Base-by-base conservation (phyloP, 92 coral and sea anemone species). In the Phenganax subtilis region DNA sequence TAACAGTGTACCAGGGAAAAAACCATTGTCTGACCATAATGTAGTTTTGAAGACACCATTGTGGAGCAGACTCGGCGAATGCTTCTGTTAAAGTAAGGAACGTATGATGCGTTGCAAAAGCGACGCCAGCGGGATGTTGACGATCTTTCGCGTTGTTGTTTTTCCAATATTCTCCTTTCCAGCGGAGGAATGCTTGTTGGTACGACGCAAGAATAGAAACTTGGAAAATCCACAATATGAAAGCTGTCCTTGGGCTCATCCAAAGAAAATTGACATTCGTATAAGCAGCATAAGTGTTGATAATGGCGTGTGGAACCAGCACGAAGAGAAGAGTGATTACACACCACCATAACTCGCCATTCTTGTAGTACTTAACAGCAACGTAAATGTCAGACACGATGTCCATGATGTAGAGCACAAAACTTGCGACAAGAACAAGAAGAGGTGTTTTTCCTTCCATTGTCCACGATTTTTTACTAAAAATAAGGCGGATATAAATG, bases 31-130 rank as follows among this genome's bases (percentile, higher is more conserved):
- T 47, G 54, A 76, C 83, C 90, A 93, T 86, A 72, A 93, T 90
- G 61, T 88, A 93, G 9, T 88, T 86, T 77, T 93, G 98, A 11
- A 93, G 87, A 25, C 92, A 93, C 51, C 92, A 84, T 74, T 93
- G 98, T 0, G 98, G 98, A 0, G 98, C 98, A 7, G 98, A 93
- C 75, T 93, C 97, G 17, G 92, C 58, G 74, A 90, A 91, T 8
- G 97, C 90, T 87, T 93, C 97, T 30, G 73, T 53, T 10, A 68
- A 53, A 37, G 53, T 12, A 3, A 68, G 37, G 16, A 68, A 68
- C 47, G 73, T 68, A n/a, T 68, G 73, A 37, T 68, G 73, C 73
- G 29, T 28, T 68, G 73, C 29, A 12, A 68, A 68, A 68, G 73
- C 29, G 12, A 68, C 73, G 30, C 29, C 73, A 1, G 73, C 54